Evolutionary conservation across 2,797 vertebrate genomes (phyloP).

Genomic region (Gymnoscopelus braueri): DNA sequence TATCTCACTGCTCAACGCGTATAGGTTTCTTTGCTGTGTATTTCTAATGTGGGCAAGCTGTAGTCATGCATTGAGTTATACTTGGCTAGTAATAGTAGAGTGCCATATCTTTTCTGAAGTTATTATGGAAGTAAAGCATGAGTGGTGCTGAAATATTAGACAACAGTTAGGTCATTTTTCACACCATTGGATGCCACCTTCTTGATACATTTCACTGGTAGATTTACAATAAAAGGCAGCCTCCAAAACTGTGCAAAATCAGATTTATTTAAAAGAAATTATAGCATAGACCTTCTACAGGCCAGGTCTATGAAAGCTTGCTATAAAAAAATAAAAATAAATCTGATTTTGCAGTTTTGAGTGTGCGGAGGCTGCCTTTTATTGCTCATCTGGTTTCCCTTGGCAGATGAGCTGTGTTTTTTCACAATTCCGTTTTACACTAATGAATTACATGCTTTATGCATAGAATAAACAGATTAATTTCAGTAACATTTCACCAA

Average conservation of each 20-base stretch:
- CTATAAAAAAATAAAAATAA: too few relatives aligned
- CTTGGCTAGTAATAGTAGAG: not conserved
- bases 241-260: too few relatives aligned
- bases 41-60: not conserved
- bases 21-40: not conserved
- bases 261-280: too few relatives aligned
- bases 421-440: not conserved
- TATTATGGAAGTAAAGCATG: not conserved
- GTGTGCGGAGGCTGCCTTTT: too few relatives aligned
- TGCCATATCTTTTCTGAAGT: slow-evolving; percentile 1
- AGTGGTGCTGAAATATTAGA: not conserved
- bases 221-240: not conserved
- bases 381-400: too few relatives aligned
- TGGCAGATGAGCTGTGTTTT: too few relatives aligned
- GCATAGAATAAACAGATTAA: slow-evolving; percentile 5
- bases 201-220: not conserved
- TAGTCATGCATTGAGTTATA: not conserved
- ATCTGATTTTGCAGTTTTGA: too few relatives aligned
- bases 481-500: not conserved
- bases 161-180: not conserved
- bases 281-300: too few relatives aligned
- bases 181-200: not conserved
- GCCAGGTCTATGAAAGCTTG: too few relatives aligned
- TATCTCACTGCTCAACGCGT: not conserved
- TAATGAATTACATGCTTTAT: not conserved